Percentiles rank a stretch among this genome's conserved stretches.
Conservation (phyloP, 2,888 invertebrate species). For the Acleris laterana region DNA sequence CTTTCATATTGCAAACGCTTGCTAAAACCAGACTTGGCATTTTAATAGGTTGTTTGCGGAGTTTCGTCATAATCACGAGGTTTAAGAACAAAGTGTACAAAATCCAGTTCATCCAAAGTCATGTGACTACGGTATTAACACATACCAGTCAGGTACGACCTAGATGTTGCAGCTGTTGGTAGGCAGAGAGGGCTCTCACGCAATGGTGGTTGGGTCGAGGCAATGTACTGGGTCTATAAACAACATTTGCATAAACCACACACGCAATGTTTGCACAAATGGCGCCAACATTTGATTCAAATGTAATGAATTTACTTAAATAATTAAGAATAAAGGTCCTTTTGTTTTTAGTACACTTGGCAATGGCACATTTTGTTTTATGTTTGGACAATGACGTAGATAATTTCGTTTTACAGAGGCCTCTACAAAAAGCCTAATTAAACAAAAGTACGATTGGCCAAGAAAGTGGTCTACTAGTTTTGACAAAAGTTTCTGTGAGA, state of each 20-base stretch:
- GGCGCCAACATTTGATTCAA: conserved; percentile 39
- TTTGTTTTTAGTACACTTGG: conserved; percentile 6
- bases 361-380: conserved; percentile 10
- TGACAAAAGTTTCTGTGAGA: too few species aligned
- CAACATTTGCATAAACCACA: conserved; percentile 36
- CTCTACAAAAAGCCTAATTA: too few species aligned
- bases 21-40: conserved; percentile 16
- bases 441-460: too few species aligned
- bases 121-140: conserved; percentile 23
- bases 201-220: conserved; percentile 16
- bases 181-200: neutral
- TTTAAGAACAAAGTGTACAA: conserved; percentile 30
- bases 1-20: conserved; percentile 7
- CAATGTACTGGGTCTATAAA: conserved; percentile 38
- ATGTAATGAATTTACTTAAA: conserved; percentile 33
- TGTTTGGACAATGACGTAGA: neutral
- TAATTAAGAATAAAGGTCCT: conserved; percentile 15
- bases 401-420: neutral
- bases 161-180: neutral
- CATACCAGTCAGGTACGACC: neutral
- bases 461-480: too few species aligned
- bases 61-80: conserved; percentile 41
- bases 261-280: conserved; percentile 40
- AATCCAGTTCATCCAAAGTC: conserved; percentile 38
- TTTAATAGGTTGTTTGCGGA: conserved; percentile 25